Evolutionary conservation across 2,113 vertebrate genomes (phyloP), one percentile per base, ranked within the genome.

Genomic region (Uria lomvia): DNA sequence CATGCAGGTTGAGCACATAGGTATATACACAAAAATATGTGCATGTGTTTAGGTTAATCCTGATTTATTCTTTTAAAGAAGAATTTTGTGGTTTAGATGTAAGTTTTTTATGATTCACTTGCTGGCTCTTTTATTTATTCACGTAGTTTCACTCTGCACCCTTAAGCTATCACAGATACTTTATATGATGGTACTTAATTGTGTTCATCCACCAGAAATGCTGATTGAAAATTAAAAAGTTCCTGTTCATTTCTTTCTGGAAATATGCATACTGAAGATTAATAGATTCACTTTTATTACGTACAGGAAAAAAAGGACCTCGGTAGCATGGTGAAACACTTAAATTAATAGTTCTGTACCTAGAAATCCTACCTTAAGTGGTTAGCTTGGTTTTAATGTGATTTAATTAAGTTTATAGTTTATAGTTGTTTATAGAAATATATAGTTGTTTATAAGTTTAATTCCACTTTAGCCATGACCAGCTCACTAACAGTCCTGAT

Each of bases 171-270:
- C 53, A 81, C 5, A 21, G 83, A 85, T 94, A 75, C 78, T 94
- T 91, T 94, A 92, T 82, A 19, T 34, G 60, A 72, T 75, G 38
- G 53, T n/a, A 66, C 27, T 92, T 92, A 92, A 95, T 91, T 94
- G 84, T 85, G 66, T 95, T 96, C 94, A 89, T 88, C 76, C 83
- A 94, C 94, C 70, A 95, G 92, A 95, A 95, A 87, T 82, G 36
- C 80, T 95, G 89, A 92, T 92, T 92, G 92, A 92, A 94, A 95
- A 95, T 91, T 94, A 91, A 92, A 94, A 92, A 62, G 60, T 82
- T 96, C 80, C 83, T 89, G 32, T 47, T 95, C 52, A 53, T 92
- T 95, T 95, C 56, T 91, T 97, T 89, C 88, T 74, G 21, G 29
- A 62, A 43, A 92, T 81, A 65, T 16, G 49, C 70, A 76, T 29